phyloP scores from a whole-genome alignment of 2,113 vertebrate genomes.

The Nymphicus hollandicus region DNA sequence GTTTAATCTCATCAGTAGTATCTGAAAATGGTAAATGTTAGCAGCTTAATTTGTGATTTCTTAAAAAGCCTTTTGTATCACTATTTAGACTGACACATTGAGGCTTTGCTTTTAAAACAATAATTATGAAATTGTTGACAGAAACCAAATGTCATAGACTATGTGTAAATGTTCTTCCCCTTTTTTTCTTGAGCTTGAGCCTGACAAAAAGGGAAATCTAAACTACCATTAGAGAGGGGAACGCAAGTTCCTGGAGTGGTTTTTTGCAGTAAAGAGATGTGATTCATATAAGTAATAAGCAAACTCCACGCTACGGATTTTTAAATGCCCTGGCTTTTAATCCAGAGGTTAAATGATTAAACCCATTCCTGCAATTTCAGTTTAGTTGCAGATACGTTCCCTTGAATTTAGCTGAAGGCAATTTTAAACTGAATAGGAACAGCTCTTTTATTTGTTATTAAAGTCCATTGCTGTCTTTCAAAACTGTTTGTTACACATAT shows the following conservation, averaged over 20 bases:
- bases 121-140: slow-evolving; percentile 79
- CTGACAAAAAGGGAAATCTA: slow-evolving; percentile 55
- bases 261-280: slow-evolving; percentile 47
- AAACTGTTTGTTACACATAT: slow-evolving; percentile 20
- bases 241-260: background rate
- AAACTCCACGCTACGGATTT: slow-evolving; percentile 24
- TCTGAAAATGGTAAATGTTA: slow-evolving; percentile 70
- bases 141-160: slow-evolving; percentile 73
- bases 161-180: slow-evolving; percentile 57
- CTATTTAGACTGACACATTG: slow-evolving; percentile 69
- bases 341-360: slow-evolving; percentile 68
- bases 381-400: slow-evolving; percentile 21
- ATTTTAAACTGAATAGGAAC: slow-evolving; percentile 58
- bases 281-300: slow-evolving; percentile 61
- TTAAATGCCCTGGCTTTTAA: slow-evolving; percentile 49
- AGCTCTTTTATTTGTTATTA: slow-evolving; percentile 70
- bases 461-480: slow-evolving; percentile 48
- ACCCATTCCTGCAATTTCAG: slow-evolving; percentile 47
- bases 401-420: slow-evolving; percentile 68
- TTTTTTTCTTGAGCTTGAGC: slow-evolving; percentile 37
- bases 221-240: slow-evolving; percentile 41
- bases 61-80: slow-evolving; percentile 68
- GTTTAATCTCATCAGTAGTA: slow-evolving; percentile 76
- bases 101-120: slow-evolving; percentile 66
- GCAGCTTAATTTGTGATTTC: slow-evolving; percentile 72